Evolutionary conservation across 2,113 vertebrate genomes (phyloP).

Genomic region (Montifringilla adamsi): DNA sequence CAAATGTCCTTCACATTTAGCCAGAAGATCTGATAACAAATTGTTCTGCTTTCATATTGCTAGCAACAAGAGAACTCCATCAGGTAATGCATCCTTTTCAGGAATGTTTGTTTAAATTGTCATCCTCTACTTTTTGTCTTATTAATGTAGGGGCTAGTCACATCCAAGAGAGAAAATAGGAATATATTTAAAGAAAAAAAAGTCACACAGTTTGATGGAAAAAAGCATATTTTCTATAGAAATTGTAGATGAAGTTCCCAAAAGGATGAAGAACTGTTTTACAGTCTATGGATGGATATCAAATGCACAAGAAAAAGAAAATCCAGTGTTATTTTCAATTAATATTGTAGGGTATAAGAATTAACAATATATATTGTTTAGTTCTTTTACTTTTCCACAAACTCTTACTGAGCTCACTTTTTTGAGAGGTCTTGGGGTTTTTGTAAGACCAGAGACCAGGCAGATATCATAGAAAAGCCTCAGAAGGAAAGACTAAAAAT

Average conservation of each 20-base stretch:
- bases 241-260: neutral
- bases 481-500: neutral
- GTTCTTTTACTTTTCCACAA: neutral
- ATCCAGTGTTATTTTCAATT: neutral
- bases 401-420: neutral
- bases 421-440: neutral
- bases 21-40: neutral
- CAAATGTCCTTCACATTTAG: neutral
- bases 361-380: neutral
- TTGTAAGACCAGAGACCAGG: neutral
- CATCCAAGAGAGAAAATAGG: neutral
- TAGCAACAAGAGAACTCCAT: neutral
- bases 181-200: neutral
- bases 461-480: neutral
- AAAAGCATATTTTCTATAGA: neutral
- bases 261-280: neutral
- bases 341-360: neutral
- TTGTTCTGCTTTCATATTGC: neutral
- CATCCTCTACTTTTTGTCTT: neutral
- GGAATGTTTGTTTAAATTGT: neutral
- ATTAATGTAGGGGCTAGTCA: neutral
- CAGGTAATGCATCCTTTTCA: neutral
- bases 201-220: neutral
- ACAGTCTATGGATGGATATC: neutral
- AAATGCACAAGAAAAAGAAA: neutral